Base-by-base conservation (phyloP, 37 sponge, comb jelly and placozoan species). In the Tethya wilhelma region DNA sequence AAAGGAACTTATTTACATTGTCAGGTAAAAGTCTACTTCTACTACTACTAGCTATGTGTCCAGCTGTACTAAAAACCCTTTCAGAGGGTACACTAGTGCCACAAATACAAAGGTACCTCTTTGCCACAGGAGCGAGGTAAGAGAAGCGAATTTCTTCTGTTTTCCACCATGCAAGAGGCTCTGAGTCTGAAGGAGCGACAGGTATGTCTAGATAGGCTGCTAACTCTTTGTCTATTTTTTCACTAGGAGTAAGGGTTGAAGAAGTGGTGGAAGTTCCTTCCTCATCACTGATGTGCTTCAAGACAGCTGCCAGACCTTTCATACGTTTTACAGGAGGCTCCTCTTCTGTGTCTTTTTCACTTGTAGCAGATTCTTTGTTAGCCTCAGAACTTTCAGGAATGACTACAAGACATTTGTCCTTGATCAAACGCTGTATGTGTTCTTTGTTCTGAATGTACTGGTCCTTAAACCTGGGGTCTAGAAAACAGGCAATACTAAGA, bases 381-480 rank as follows among this genome's bases (percentile, higher is more conserved):
- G n/a, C 32, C 17, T 33, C 11, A 78, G 38, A 34, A 20, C 17
- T 40, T 14, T 22, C 38, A 22, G n/a, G 49, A 4, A 57, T 9
- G 36, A n/a, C 8, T 14, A 37, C 11, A 38, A 67, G 4, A 38
- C 71, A 45, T 56, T 81, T 60, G 36, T 69, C 72, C 38, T 40
- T 81, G 33, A 81, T 81, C 37, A 28, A 14, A 37, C 22, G 22
- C 55, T 71, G 29, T 45, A 65, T 70, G 37, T 32, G 29, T 55
- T 69, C 71, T 81, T 56, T 81, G 41, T 81, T 56, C 38, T 69
- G 71, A 34, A 81, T 59, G 68, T 69, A 56, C 41, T 37, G 49
- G 70, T 57, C 62, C 72, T 81, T 81, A 62, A 81, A 81, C 37
- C 81, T 44, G 37, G 81, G 81, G 41, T 81, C 81, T 11, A 81